Evolutionary conservation across 2,113 vertebrate species (phyloP), one percentile per base, ranked within the genome.

Genomic region (Lampris megalopsis): DNA sequence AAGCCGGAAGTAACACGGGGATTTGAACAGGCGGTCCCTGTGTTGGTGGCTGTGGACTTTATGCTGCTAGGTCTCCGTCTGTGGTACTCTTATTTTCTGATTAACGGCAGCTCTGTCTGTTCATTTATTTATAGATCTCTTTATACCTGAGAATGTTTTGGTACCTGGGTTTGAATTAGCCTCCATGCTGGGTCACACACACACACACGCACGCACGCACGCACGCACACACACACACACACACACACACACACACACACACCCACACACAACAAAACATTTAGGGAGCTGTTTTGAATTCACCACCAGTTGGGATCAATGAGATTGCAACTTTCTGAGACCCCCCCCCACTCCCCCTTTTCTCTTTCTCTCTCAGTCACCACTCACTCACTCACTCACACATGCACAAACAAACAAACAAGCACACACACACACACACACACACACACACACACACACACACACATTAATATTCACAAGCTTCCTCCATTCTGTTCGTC

Each of bases 41-140:
- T 24, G 24, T 24, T 24, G 24, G 24, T 24, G 24, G 24, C 24
- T 24, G 24, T 24, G 24, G 24, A 24, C 24, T 24, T 24, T 24
- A 24, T 24, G 24, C 24, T 24, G 24, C 24, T 24, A 24, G 24
- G 24, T 24, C 24, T 24, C 24, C 24, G 24, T 24, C 24, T 24
- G 24, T 24, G 24, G 24, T 24, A 86, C 86, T 83, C 88, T 87
- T 83, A 85, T 83, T 64, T 36, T 35, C 41, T 79, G 9, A 3
- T 8, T 48, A 8, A n/a, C 43, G 6, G 7, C 43, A 13, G 24
- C 58, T 74, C 57, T 72, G 45, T 52, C 43, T 71, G 45, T 71
- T 85, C 73, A 24, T 61, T 47, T 13, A 60, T 62, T 61, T 71
- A 8, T 35, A 49, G 64, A 71, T 66, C 71, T 71, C 64, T 70